Conservation (phyloP, 1,140 invertebrate genomes). For the Drosophila navojoa region DNA sequence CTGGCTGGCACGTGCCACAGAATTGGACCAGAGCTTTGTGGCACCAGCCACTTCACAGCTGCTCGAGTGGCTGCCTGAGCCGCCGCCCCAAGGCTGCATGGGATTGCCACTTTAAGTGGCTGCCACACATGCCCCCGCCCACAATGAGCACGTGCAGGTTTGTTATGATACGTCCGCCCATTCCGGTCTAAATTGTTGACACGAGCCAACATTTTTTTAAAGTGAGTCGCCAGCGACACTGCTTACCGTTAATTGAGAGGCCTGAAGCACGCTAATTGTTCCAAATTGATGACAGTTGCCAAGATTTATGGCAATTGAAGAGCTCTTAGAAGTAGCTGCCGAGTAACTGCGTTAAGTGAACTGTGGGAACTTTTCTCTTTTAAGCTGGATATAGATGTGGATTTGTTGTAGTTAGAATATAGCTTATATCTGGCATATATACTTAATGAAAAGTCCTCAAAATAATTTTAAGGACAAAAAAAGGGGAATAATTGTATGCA, state of each 20-base stretch:
- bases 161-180: conserved; percentile 67
- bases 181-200: conserved; percentile 48
- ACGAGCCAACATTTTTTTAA: conserved; percentile 43
- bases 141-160: conserved; percentile 47
- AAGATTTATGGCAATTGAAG: background rate
- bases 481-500: too few species aligned
- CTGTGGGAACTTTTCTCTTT: background rate
- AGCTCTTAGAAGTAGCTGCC: background rate
- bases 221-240: conserved; percentile 10
- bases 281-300: conserved; percentile 5
- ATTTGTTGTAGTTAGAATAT: too few species aligned
- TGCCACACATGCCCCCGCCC: conserved; percentile 6
- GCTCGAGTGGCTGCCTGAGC: conserved; percentile 56
- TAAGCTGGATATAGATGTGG: background rate
- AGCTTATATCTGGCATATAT: too few species aligned
- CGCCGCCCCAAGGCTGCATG: background rate
- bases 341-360: background rate
- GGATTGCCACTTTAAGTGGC: conserved; percentile 37
- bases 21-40: conserved; percentile 41
- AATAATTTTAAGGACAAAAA: too few species aligned
- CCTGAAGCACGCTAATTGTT: conserved; percentile 55
- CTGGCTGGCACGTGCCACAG: conserved; percentile 23
- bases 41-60: conserved; percentile 41
- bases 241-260: conserved; percentile 1
- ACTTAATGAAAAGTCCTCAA: too few species aligned